Evolutionary conservation across 2,888 invertebrate genomes (phyloP), one percentile per base, ranked within the genome.

Genomic region (Caenorhabditis sp.): DNA sequence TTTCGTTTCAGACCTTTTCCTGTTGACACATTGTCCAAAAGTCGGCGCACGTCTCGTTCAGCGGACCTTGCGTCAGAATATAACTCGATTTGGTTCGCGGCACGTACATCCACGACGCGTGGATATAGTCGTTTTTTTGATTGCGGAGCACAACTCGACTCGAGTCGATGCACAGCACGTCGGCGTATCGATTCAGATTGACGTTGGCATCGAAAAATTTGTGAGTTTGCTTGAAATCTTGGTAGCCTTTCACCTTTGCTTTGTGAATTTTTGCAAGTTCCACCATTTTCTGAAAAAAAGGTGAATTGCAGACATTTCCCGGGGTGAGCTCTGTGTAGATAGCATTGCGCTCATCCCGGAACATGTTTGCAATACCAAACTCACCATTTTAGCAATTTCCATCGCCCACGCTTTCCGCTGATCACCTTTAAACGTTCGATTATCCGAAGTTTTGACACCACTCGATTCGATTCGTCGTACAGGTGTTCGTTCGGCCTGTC

Each of bases 11-110:
- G n/a, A n/a, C n/a, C 60, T 75, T 74, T 62, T 79, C 78, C 59
- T 79, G 97, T 93, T 95, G 96, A 60, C 96, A 93, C 97, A 97
- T 97, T 80, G 93, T 92, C 96, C 97, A 97, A 90, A 97, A 97
- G 88, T 97, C 97, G 72, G 92, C 92, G 62, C 94, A 91, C 0
- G 97, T 97, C 78, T 93, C 92, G 27, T 93, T 92, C 80, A 97
- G 91, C 88, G 96, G 96, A 62, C 97, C 92, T 90, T 96, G 95
- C 8, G 73, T 69, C 8, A 59, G 58, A 49, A 83, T 83, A 73
- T 80, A 83, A 37, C 58, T 66, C 14, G 62, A 37, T 27, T 67
- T 63, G 0, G 59, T 59, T 26, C 67, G 73, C n/a, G 80, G 79
- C 53, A 76, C 62, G 12, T 27, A 26, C 58, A 83, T 69, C 71